A percentile compares a stretch with the other conserved stretches of the same genome.
phyloP scores from a whole-genome alignment of 2,888 invertebrate genomes.

The Tachina fera region DNA sequence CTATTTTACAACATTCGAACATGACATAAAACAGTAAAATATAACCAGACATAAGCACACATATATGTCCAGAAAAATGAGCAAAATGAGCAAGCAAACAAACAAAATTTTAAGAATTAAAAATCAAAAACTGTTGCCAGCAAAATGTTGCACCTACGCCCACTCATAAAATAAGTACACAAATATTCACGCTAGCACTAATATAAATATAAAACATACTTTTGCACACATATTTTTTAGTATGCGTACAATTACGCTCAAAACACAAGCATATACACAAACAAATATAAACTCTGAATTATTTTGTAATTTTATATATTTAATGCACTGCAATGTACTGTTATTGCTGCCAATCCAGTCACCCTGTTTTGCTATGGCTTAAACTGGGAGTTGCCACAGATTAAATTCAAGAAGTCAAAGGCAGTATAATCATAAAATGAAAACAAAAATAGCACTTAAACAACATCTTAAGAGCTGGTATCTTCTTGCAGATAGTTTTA shows the following conservation, averaged over 20 bases:
- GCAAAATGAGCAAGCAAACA: slow-evolving; percentile 2
- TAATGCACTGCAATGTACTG: slow-evolving; percentile 20
- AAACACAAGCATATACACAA: background rate
- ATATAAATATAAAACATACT: background rate
- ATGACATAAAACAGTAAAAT: slow-evolving; percentile 39
- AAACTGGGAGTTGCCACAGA: background rate
- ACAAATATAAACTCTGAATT: too few species aligned
- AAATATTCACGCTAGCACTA: background rate
- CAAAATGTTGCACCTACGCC: slow-evolving; percentile 50
- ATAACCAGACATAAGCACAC: background rate
- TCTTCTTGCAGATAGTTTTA: background rate
- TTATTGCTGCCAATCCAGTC: slow-evolving; percentile 29
- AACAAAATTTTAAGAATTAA: slow-evolving; percentile 27
- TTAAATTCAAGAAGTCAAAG: slow-evolving; percentile 4
- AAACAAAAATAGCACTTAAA: slow-evolving; percentile 18
- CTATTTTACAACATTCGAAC: slow-evolving; percentile 55
- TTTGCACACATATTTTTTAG: background rate
- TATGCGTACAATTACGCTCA: background rate
- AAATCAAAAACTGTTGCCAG: slow-evolving; percentile 60
- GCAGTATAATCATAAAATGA: slow-evolving; percentile 2
- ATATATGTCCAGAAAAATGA: background rate
- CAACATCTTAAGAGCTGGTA: slow-evolving; percentile 29
- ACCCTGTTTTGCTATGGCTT: background rate
- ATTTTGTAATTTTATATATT: slow-evolving; percentile 12
- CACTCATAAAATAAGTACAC: background rate